Percentiles rank a stretch among this genome's conserved stretches.
phyloP scores from a whole-genome alignment of 2,797 vertebrate species.

The Lycodopsis pacificus region DNA sequence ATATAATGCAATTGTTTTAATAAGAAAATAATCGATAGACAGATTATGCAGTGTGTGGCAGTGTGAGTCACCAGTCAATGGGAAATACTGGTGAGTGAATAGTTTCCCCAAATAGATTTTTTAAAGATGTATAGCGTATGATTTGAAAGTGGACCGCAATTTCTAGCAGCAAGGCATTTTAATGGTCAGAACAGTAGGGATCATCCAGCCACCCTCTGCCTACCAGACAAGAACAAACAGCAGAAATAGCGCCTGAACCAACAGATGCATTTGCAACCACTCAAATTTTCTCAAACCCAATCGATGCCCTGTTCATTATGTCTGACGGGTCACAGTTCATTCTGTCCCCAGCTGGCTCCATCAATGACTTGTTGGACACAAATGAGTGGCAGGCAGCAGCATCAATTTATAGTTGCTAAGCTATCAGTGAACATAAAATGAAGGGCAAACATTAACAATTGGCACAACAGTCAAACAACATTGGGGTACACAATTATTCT shows the following conservation, averaged over 20 bases:
- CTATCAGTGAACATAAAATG: slow-evolving; percentile 12
- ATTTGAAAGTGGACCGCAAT: neutral
- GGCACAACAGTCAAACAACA: neutral
- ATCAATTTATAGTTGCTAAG: slow-evolving; percentile 7
- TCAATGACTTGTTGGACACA: neutral
- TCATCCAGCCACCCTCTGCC: neutral
- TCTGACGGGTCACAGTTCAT: slow-evolving; percentile 8
- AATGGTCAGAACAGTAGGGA: slow-evolving; percentile 13
- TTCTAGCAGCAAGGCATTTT: neutral
- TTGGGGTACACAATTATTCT: neutral
- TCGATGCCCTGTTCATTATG: slow-evolving; percentile 15
- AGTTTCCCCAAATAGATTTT: neutral
- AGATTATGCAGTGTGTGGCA: neutral
- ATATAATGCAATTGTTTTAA: neutral
- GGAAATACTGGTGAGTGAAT: neutral
- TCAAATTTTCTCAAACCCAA: slow-evolving; percentile 25
- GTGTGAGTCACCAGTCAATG: slow-evolving; percentile 1
- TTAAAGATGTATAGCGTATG: neutral
- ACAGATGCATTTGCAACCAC: slow-evolving; percentile 22
- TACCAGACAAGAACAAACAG: slow-evolving; percentile 7
- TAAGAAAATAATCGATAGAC: neutral
- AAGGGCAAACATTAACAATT: slow-evolving; percentile 21
- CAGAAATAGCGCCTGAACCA: slow-evolving; percentile 27
- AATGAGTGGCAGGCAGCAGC: slow-evolving; percentile 11
- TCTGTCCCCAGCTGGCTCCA: slow-evolving; percentile 13